These are phyloP conservation scores for Phocides pigmalion DNA, from an alignment of 1,140 invertebrate species.

Conservation along the genomic window DNA sequence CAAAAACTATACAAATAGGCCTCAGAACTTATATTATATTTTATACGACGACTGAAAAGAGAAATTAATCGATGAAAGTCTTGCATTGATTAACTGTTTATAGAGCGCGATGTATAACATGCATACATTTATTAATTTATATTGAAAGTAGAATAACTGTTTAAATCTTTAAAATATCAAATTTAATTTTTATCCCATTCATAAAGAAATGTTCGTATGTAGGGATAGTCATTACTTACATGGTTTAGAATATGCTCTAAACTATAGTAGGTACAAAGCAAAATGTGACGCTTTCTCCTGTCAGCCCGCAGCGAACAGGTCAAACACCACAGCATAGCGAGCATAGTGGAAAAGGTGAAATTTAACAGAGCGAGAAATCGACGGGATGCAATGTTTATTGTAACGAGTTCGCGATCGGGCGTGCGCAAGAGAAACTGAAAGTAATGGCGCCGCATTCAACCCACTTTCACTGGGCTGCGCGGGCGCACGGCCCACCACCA, in stretches of 20 bases:
- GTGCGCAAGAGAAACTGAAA: constrained; percentile 81
- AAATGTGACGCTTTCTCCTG: constrained; percentile 58
- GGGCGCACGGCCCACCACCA: constrained; percentile 40
- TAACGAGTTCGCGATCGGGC: constrained; percentile 73
- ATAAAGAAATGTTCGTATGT: too few relatives aligned
- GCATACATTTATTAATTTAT: background rate
- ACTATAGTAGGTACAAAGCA: background rate
- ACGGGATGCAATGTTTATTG: constrained; percentile 81
- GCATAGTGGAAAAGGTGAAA: constrained; percentile 80
- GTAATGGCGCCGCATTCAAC: constrained; percentile 78
- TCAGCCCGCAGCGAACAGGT: constrained; percentile 52
- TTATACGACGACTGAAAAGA: background rate
- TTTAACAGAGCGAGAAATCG: constrained; percentile 82
- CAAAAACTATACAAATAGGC: too few relatives aligned
- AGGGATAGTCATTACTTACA: background rate
- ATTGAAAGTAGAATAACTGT: too few relatives aligned
- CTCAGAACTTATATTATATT: too few relatives aligned
- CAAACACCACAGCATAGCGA: constrained; percentile 65
- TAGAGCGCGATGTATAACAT: background rate
- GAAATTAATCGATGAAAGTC: background rate
- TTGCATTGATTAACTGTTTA: background rate
- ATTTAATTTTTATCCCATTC: too few relatives aligned
- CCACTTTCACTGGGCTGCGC: constrained; percentile 76
- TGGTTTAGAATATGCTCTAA: background rate
- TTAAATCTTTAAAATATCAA: too few relatives aligned